Conservation (phyloP, 2,888 invertebrate genomes). For the Dendrolimus houi region DNA sequence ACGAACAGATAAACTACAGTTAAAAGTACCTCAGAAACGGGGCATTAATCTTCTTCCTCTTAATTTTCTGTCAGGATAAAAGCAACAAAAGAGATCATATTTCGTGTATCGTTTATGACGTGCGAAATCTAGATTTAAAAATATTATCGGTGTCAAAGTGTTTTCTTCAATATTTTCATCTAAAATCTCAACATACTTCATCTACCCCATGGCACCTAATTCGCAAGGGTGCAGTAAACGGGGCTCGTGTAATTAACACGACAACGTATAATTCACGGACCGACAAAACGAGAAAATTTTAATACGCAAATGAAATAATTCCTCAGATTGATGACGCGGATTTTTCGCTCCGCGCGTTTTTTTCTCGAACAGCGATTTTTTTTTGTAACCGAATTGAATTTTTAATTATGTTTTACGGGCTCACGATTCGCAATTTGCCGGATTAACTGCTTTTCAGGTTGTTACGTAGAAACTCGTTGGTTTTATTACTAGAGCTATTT, state of each 20-base stretch:
- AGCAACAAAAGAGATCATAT: too few relatives aligned
- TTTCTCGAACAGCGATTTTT: constrained; percentile 12
- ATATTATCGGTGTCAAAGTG: too few relatives aligned
- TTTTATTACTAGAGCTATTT: constrained; percentile 24
- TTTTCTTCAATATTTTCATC: not conserved
- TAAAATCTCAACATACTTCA: constrained; percentile 2
- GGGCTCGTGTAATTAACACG: constrained; percentile 62
- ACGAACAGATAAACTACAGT: too few relatives aligned
- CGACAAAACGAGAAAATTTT: constrained; percentile 70
- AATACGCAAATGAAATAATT: constrained; percentile 75
- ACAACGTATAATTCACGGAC: constrained; percentile 64
- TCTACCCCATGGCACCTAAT: constrained; percentile 29
- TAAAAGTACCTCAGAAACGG: too few relatives aligned
- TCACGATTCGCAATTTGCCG: constrained; percentile 65
- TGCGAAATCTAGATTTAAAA: too few relatives aligned
- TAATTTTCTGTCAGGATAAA: too few relatives aligned
- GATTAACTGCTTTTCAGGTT: constrained; percentile 58
- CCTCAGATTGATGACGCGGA: constrained; percentile 70
- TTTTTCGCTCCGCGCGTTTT: constrained; percentile 33
- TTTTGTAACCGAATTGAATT: constrained; percentile 60
- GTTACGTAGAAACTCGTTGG: constrained; percentile 27
- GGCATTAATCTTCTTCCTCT: too few relatives aligned
- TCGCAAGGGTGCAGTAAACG: constrained; percentile 51
- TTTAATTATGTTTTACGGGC: constrained; percentile 74
- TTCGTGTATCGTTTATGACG: too few relatives aligned